These are phyloP conservation scores for Cryptosula pallasiana DNA, from an alignment of 2,888 invertebrate genomes.

Conservation along the genomic window DNA sequence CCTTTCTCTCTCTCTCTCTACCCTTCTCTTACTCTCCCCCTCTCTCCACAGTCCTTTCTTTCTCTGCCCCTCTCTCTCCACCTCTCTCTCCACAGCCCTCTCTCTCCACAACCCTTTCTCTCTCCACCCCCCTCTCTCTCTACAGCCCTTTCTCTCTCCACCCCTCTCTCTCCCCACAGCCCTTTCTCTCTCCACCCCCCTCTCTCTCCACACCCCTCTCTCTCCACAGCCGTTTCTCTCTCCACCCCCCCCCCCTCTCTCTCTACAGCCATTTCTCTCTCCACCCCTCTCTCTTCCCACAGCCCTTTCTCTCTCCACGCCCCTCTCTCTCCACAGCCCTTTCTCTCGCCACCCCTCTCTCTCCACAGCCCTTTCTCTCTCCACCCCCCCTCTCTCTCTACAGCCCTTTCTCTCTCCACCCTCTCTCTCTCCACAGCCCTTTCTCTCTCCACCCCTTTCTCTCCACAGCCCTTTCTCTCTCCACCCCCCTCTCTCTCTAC, in stretches of 20 bases:
- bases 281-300: neutral
- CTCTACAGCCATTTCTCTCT: neutral
- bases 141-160: no score
- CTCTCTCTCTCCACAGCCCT: constrained; percentile 5
- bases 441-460: constrained; percentile 12
- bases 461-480: neutral
- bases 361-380: neutral
- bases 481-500: constrained; percentile 15
- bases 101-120: neutral
- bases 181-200: neutral
- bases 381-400: neutral
- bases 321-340: neutral
- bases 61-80: no score
- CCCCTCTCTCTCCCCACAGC: neutral
- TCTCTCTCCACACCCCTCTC: neutral
- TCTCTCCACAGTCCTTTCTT: neutral
- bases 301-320: constrained; percentile 4
- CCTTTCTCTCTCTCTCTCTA: constrained; percentile 1
- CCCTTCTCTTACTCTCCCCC: neutral
- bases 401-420: neutral
- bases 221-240: neutral
- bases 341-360: constrained; percentile 15
- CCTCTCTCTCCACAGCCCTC: neutral
- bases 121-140: no score
- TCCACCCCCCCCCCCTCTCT: constrained; percentile 4